phyloP scores from a whole-genome alignment of 2,888 invertebrate species.

The Dioctria rufipes region DNA sequence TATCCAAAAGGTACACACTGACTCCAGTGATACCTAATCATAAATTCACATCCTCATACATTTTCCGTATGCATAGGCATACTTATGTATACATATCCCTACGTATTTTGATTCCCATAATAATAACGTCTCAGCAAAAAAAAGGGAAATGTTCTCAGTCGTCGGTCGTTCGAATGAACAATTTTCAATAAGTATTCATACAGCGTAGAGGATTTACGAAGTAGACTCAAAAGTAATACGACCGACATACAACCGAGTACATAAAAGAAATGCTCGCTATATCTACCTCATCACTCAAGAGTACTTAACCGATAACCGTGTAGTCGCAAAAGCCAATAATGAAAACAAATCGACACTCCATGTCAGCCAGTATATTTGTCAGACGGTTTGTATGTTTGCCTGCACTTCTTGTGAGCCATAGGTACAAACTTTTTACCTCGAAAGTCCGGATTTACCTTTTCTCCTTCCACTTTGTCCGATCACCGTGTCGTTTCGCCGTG shows the following conservation, averaged over 20 bases:
- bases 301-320: constrained; percentile 10
- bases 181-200: constrained; percentile 7
- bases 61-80: neutral
- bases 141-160: neutral
- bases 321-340: constrained; percentile 18
- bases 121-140: neutral
- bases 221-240: neutral
- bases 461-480: too few species aligned
- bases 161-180: neutral
- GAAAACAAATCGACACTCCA: constrained; percentile 31
- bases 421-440: too few species aligned
- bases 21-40: neutral
- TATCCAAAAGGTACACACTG: neutral
- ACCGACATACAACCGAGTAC: neutral
- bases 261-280: neutral
- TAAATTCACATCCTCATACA: neutral
- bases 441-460: too few species aligned
- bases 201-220: constrained; percentile 11
- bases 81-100: neutral
- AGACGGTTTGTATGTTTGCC: too few species aligned
- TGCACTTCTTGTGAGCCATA: too few species aligned
- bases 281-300: neutral
- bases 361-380: neutral
- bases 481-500: too few species aligned
- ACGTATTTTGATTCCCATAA: neutral